Conservation (phyloP, 2,888 invertebrate species). For the Patella caerulea region DNA sequence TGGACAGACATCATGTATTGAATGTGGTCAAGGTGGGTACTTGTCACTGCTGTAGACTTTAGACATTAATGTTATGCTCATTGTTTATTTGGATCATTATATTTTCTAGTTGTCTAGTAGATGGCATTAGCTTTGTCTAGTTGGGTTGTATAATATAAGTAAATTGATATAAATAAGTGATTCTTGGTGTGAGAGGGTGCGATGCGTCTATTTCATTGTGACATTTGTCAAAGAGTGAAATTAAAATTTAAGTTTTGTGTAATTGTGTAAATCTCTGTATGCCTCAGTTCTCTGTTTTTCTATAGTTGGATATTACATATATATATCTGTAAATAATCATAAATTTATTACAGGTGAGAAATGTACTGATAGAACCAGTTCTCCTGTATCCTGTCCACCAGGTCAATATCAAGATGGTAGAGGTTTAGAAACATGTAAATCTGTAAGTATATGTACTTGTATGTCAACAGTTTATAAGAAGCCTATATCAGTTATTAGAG, state of each 20-base stretch:
- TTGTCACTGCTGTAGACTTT: neutral
- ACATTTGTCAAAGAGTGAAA: no score
- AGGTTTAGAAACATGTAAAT: slow-evolving; percentile 56
- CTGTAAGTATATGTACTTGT: slow-evolving; percentile 29
- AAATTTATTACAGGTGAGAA: slow-evolving; percentile 45
- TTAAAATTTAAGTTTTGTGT: no score
- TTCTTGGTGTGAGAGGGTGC: no score
- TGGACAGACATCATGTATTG: slow-evolving; percentile 51
- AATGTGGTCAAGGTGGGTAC: slow-evolving; percentile 60
- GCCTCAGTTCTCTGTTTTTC: no score
- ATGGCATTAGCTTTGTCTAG: no score
- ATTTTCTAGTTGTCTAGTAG: neutral
- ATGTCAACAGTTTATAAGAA: no score
- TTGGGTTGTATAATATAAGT: no score
- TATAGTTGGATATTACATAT: no score
- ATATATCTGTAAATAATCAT: neutral
- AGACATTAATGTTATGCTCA: neutral
- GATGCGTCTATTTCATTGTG: no score
- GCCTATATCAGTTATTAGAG: no score
- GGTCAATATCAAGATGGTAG: slow-evolving; percentile 60
- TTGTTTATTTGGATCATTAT: neutral
- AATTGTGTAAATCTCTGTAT: no score
- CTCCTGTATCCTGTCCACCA: slow-evolving; percentile 46
- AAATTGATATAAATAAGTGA: no score
- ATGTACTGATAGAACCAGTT: slow-evolving; percentile 46